Conservation (phyloP, 2,797 vertebrate genomes). For the Hybognathus amarus region DNA sequence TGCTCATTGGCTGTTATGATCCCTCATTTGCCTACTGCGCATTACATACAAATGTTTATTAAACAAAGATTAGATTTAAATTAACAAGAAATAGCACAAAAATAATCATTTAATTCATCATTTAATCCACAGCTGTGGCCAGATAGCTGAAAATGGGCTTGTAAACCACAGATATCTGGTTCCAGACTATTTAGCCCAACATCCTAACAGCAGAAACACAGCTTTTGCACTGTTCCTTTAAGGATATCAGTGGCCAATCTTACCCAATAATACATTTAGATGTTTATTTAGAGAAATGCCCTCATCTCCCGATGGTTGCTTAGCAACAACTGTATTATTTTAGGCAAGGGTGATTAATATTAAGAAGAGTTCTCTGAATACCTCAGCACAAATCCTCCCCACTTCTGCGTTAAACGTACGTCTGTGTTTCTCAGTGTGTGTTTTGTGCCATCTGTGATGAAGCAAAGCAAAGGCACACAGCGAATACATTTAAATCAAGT, state of each 20-base stretch:
- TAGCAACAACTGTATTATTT: constrained; percentile 65
- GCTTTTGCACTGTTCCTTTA: constrained; percentile 37
- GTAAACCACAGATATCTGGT: constrained; percentile 29
- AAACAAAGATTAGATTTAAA: constrained; percentile 49
- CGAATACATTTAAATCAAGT: constrained; percentile 40
- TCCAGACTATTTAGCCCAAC: constrained; percentile 24
- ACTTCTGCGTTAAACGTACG: constrained; percentile 19
- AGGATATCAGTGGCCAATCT: constrained; percentile 48
- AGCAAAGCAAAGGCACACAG: constrained; percentile 42
- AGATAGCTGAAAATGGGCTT: constrained; percentile 33
- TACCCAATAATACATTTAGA: constrained; percentile 46
- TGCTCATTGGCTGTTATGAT: constrained; percentile 28
- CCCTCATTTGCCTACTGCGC: constrained; percentile 16
- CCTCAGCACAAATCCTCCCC: constrained; percentile 48
- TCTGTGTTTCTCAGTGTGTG: constrained; percentile 16
- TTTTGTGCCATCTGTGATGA: constrained; percentile 40
- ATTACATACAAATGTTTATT: constrained; percentile 41
- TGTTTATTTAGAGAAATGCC: constrained; percentile 64
- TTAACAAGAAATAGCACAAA: constrained; percentile 38
- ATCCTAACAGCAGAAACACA: constrained; percentile 5
- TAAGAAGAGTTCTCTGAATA: constrained; percentile 62
- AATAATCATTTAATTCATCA: constrained; percentile 45
- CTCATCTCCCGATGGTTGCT: constrained; percentile 60
- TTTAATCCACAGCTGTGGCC: constrained; percentile 37
- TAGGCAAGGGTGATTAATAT: constrained; percentile 64